phyloP scores from a whole-genome alignment of 2,113 vertebrate genomes.

The Trematocara zebra region DNA sequence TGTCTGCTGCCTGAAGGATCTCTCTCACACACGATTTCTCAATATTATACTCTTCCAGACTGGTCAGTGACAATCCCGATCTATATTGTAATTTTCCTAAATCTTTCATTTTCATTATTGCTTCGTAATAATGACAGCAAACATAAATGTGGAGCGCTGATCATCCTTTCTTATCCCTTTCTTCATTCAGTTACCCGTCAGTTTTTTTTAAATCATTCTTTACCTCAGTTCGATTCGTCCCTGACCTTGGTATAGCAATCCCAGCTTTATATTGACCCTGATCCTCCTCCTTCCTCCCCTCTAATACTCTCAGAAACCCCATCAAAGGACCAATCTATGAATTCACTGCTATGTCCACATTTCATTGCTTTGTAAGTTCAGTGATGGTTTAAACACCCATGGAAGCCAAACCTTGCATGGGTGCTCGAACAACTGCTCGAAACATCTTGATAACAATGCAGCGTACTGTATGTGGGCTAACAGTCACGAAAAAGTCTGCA shows the following conservation, averaged over 20 bases:
- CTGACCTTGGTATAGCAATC: conserved; percentile 49
- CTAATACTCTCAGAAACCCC: conserved; percentile 29
- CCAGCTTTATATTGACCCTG: conserved; percentile 50
- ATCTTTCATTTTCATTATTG: neutral
- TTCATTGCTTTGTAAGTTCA: neutral
- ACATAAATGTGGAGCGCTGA: neutral
- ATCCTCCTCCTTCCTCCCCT: neutral
- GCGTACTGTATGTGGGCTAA: neutral
- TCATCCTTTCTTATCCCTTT: neutral
- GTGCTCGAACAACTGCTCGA: neutral
- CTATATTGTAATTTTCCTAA: neutral
- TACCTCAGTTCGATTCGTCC: conserved; percentile 32
- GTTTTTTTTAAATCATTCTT: conserved; percentile 29
- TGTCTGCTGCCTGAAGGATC: conserved; percentile 68
- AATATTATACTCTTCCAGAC: neutral
- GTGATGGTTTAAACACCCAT: neutral
- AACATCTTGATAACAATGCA: neutral
- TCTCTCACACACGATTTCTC: neutral
- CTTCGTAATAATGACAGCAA: neutral
- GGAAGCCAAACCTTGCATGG: neutral
- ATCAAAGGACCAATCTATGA: conserved; percentile 30
- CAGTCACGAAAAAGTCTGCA: rapidly evolving
- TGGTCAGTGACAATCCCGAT: neutral
- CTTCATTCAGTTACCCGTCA: conserved; percentile 19
- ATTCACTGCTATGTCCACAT: neutral